Evolutionary conservation across 2,113 vertebrate species (phyloP), one percentile per base, ranked within the genome.

Genomic region (Arvicanthis niloticus): DNA sequence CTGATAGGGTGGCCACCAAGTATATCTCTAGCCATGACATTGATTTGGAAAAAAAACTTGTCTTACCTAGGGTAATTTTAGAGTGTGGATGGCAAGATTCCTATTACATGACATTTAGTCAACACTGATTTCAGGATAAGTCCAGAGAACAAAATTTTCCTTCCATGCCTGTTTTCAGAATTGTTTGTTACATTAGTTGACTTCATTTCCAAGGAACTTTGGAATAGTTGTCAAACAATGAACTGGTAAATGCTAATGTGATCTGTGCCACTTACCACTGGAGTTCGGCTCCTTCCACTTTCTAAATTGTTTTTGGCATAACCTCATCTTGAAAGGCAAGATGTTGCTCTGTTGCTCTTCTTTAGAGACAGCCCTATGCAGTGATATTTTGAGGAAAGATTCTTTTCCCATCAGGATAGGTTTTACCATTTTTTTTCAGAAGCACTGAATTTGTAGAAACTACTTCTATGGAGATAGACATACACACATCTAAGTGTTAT

Each of bases 191-290:
- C 37, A 37, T 31, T 88, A 48, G 68, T 37, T 80, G 4, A 72
- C 87, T 90, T 81, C 75, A 29, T 92, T 29, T n/a, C 85, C 77
- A 85, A 67, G 37, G 53, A 91, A 86, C 53, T 81, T 95, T 70
- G 4, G 5, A 81, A 37, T 62, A 77, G 37, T 17, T 91, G 26
- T 7, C 88, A 92, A 88, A 73, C 80, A 45, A 31, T 29, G 45
- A 88, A 65, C n/a, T 4, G 53, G 29, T 53, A 40, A 97, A 92
- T 51, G 53, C 51, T 37, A 94, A 19, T 3, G 26, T 11, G 76
- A 15, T 76, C 51, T 26, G 26, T 77, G 37, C 53, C 22, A 7
- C 56, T 97, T 96, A 42, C 13, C 1, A 78, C 60, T 58, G 26
- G 67, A 26, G 21, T 87, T 67, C 40, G 89, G 26, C 62, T 93